Conservation (phyloP, 92 coral and sea anemone genomes). For the Isaurus tuberculatus region DNA sequence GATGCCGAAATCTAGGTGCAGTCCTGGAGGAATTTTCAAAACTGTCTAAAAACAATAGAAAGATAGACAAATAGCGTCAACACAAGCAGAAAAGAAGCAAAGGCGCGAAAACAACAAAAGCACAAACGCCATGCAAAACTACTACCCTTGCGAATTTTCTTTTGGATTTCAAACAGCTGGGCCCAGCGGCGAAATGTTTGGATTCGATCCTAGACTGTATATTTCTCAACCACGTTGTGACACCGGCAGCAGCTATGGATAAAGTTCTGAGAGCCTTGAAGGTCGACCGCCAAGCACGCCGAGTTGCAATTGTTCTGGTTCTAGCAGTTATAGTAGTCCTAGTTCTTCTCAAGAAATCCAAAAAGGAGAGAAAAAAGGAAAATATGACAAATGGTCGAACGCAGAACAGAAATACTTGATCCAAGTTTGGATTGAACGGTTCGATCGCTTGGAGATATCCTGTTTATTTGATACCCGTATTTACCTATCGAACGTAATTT, state of each 20-base stretch:
- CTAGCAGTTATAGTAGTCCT: neutral
- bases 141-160: neutral
- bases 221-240: neutral
- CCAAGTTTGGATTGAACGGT: neutral
- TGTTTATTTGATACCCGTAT: neutral
- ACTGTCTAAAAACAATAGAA: too few species aligned
- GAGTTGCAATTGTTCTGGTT: neutral
- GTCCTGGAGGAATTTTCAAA: neutral
- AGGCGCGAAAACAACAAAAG: neutral
- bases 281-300: neutral
- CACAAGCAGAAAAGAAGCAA: too few species aligned
- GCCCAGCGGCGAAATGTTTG: neutral
- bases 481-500: too few species aligned
- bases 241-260: neutral
- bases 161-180: neutral
- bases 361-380: neutral
- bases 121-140: neutral
- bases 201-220: neutral
- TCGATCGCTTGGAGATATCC: neutral
- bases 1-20: conserved; percentile 1
- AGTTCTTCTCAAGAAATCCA: neutral
- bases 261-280: neutral
- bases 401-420: neutral
- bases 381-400: neutral
- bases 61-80: neutral